Percentiles rank a stretch among this genome's conserved stretches.
Evolutionary conservation across 2,797 vertebrate genomes (phyloP).

Genomic region (Coregonus ussuriensis): DNA sequence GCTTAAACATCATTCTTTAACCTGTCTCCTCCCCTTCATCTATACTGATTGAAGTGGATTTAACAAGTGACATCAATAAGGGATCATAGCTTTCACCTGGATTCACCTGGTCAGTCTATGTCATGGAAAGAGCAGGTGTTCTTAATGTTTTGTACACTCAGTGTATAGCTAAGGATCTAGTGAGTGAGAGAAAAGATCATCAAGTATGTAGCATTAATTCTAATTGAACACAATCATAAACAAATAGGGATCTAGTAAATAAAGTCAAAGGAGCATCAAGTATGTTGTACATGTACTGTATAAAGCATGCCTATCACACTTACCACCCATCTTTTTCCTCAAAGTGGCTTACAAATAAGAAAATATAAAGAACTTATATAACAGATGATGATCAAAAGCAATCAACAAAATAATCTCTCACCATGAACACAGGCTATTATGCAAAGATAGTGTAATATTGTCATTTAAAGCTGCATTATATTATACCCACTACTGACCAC

Average conservation of each 20-base stretch:
- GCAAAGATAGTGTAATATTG: background rate
- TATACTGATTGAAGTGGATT: too few species aligned
- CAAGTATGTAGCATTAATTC: background rate
- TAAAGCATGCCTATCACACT: conserved; percentile 36
- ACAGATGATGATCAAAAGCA: too few species aligned
- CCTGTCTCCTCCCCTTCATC: too few species aligned
- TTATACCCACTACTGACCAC: background rate
- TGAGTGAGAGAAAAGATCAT: background rate
- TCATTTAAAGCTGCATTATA: background rate
- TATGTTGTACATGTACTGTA: background rate
- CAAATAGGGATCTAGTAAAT: background rate
- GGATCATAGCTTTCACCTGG: too few species aligned
- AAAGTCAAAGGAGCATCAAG: background rate
- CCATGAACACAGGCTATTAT: background rate
- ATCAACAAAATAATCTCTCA: background rate
- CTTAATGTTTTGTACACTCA: too few species aligned
- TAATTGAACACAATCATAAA: background rate
- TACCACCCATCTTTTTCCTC: conserved; percentile 89
- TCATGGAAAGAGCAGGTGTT: too few species aligned
- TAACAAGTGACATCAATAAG: too few species aligned
- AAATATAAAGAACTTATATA: conserved; percentile 47
- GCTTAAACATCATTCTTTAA: too few species aligned
- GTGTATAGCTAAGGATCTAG: background rate
- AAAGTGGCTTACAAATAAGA: conserved; percentile 88
- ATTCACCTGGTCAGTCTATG: too few species aligned